Percentiles rank a stretch among this genome's conserved stretches.
phyloP scores from a whole-genome alignment of 2,797 vertebrate species.

The Arnoldichthys spilopterus region DNA sequence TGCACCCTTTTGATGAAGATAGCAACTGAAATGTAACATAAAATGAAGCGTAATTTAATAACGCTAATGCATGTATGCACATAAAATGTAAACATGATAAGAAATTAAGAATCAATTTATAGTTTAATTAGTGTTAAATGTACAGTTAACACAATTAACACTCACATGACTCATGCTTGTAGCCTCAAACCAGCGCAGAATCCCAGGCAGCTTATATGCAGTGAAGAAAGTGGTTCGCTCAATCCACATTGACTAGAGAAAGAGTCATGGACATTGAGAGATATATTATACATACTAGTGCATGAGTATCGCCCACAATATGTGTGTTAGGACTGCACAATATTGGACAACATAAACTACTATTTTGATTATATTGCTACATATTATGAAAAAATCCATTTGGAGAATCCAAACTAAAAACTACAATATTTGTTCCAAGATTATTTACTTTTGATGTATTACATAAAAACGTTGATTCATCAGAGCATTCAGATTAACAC shows the following conservation, averaged over 20 bases:
- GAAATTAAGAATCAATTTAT: background rate
- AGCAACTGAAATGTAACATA: background rate
- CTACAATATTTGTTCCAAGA: background rate
- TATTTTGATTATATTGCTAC: too few relatives aligned
- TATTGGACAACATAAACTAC: too few relatives aligned
- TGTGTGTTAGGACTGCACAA: too few relatives aligned
- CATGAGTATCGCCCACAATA: too few relatives aligned
- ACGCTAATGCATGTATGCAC: background rate
- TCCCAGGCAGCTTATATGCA: constrained; percentile 94
- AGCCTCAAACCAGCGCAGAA: constrained; percentile 97
- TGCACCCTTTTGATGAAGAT: background rate
- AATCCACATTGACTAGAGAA: constrained; percentile 95
- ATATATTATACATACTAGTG: too few relatives aligned
- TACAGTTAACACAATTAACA: constrained; percentile 31
- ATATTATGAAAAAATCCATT: too few relatives aligned
- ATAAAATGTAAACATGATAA: background rate
- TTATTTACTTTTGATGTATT: background rate
- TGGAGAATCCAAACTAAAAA: background rate
- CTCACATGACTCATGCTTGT: constrained; percentile 83
- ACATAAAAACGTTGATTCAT: too few relatives aligned
- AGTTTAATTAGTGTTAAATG: too few relatives aligned
- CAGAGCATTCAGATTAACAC: too few relatives aligned
- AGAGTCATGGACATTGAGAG: background rate
- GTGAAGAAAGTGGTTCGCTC: constrained; percentile 94
- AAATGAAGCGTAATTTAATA: too few relatives aligned